Base-by-base conservation (phyloP, 2,113 vertebrate species). In the Prunella fulvescens region DNA sequence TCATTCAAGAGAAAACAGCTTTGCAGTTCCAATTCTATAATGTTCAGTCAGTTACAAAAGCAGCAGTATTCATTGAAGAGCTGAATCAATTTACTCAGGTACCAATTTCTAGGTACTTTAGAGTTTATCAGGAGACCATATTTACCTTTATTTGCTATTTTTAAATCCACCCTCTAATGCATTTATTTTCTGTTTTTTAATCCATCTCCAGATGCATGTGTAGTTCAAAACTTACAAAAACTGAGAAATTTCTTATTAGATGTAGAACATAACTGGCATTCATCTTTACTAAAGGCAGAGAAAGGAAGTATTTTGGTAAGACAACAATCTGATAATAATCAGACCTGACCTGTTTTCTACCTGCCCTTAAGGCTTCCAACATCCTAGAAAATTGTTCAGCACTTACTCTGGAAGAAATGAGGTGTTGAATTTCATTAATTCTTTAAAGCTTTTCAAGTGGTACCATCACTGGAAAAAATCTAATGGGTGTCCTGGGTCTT, bases 1-100 rank as follows among this genome's bases (percentile, higher is more conserved):
- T 95, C 69, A 90, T 90, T 95, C 74, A 92, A 78, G 67, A 92
- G 28, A 86, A 83, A 88, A 77, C 4, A 54, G 39, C 26, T 83
- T 81, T 88, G 24, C 3, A 37, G 81, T 90, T 82, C 60, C 28
- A 88, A 22, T 70, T 77, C 29, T 13, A 1, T 42, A 40, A 58
- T 37, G 45, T 19, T 93, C 65, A 60, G 44, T 81, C 19, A n/a
- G 48, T 82, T 57, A 51, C 37, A 80, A 92, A 74, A 81, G 33
- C 33, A 90, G 35, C 18, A 80, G 23, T 28, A 66, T 62, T 86
- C 29, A 58, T 15, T 8, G 7, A 76, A 64, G 16, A 86, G 50
- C 4, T 65, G 29, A 42, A 85, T 56, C 74, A 3, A 33, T 81
- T 82, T 94, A 22, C 45, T 66, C 40, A 72, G 64, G 14, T 65